Base-by-base conservation (phyloP, 1,140 invertebrate species). In the Aphidius ervi region DNA sequence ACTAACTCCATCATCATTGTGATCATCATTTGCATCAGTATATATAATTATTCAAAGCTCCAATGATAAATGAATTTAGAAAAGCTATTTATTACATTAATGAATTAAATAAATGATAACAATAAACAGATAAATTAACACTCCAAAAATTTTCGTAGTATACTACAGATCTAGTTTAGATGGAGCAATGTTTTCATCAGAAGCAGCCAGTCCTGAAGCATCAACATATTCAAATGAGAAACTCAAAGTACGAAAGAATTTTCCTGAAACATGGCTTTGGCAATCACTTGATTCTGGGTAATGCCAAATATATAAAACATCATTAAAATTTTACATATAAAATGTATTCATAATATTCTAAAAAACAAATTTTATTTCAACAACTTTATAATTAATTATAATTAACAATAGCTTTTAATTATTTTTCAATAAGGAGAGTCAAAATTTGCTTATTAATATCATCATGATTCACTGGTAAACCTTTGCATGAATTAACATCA, bases 201-300 rank as follows among this genome's bases (percentile, higher is more conserved):
- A 71, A 68, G 71, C 64, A 59, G 72, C 59, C 69, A 65, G 65
- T 68, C 61, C 67, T 67, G 68, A 64, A 64, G 59, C 71, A 63
- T 64, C 69, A 60, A 67, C 71, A 64, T 68, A 72, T 58, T 65
- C 74, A 64, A 63, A 74, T 54, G 72, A 75, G 72, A 78, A 75
- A 67, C 71, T 77, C 62, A 79, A 79, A 78, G 74, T 84, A 65
- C 79, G 85, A 68, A 82, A 81, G 73, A 78, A 84, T 75, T 87
- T 87, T 70, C 82, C 84, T 60, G 85, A 86, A 81, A 85, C 84
- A 61, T 87, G 85, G 85, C 77, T 86, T 74, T 87, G 83, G 83
- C 74, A 84, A 73, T 75, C 73, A 75, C 70, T 83, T 74, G 81
- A 84, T 59, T 74, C 79, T 73, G 82, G 83, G 83, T 85, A 84